phyloP scores from a whole-genome alignment of 2,113 vertebrate species.

The Pterocles burchelli region DNA sequence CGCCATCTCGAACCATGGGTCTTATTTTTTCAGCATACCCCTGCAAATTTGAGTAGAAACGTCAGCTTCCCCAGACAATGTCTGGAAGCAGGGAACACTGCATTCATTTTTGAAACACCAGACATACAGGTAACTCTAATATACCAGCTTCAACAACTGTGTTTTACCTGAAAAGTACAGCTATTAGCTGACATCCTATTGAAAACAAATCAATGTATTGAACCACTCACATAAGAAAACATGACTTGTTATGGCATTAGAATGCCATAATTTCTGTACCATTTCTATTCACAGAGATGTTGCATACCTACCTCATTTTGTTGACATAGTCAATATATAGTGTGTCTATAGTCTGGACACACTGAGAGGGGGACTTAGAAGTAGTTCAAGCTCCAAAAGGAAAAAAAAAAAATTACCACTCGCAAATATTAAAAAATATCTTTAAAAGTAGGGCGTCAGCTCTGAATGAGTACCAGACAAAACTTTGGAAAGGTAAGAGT shows the following conservation, averaged over 20 bases:
- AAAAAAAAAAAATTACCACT: neutral
- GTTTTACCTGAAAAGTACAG: neutral
- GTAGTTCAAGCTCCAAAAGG: neutral
- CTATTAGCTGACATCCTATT: neutral
- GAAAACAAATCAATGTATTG: neutral
- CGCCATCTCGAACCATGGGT: constrained; percentile 94
- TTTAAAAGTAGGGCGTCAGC: neutral
- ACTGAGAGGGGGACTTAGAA: neutral
- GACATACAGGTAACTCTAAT: neutral
- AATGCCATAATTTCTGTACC: neutral
- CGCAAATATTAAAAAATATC: neutral
- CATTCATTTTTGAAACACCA: neutral
- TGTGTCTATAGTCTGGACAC: neutral
- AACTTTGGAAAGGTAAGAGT: neutral
- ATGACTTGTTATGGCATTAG: neutral
- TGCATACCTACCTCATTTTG: neutral
- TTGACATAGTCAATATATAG: neutral
- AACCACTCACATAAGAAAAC: neutral
- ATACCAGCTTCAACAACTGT: neutral
- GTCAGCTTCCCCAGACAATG: neutral
- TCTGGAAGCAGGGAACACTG: neutral
- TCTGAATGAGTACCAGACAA: neutral
- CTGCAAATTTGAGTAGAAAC: constrained; percentile 64
- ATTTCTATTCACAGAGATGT: neutral
- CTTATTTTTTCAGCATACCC: constrained; percentile 91